These are phyloP conservation scores for Salmo trutta DNA, from an alignment of 2,797 vertebrate genomes.

Conservation along the genomic window DNA sequence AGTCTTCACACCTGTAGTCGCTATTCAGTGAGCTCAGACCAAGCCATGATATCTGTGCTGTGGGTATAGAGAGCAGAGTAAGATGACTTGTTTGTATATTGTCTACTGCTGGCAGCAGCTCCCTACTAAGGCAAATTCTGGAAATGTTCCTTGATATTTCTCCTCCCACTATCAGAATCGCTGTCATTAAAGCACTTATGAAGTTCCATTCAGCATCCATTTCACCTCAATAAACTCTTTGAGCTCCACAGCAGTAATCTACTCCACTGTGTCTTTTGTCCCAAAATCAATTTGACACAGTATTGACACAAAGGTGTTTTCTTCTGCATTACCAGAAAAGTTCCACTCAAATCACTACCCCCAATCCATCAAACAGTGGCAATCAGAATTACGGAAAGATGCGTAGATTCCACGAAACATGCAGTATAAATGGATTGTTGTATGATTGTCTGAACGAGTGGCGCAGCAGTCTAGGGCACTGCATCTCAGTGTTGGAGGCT, in stretches of 20 bases:
- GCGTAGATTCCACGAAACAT: not conserved
- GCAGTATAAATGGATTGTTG: too few relatives aligned
- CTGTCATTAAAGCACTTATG: not conserved
- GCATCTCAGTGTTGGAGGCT: too few relatives aligned
- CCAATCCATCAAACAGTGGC: too few relatives aligned
- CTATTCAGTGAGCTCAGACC: too few relatives aligned
- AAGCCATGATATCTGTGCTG: too few relatives aligned
- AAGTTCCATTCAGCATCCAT: not conserved
- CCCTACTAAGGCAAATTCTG: too few relatives aligned
- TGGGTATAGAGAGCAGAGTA: too few relatives aligned
- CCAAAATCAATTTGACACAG: not conserved
- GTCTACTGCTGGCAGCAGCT: not conserved
- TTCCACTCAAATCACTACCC: not conserved
- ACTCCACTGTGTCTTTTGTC: not conserved
- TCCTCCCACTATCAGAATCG: not conserved
- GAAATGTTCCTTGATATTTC: not conserved
- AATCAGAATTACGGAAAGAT: not conserved
- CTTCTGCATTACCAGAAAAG: too few relatives aligned
- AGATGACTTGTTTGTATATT: not conserved
- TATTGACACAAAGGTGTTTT: not conserved
- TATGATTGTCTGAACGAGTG: too few relatives aligned
- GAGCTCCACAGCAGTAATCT: not conserved
- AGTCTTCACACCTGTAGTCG: too few relatives aligned
- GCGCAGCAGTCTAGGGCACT: too few relatives aligned
- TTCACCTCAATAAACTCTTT: not conserved